These are phyloP conservation scores for Coremacera marginata DNA, from an alignment of 2,888 invertebrate species.

Conservation along the genomic window DNA sequence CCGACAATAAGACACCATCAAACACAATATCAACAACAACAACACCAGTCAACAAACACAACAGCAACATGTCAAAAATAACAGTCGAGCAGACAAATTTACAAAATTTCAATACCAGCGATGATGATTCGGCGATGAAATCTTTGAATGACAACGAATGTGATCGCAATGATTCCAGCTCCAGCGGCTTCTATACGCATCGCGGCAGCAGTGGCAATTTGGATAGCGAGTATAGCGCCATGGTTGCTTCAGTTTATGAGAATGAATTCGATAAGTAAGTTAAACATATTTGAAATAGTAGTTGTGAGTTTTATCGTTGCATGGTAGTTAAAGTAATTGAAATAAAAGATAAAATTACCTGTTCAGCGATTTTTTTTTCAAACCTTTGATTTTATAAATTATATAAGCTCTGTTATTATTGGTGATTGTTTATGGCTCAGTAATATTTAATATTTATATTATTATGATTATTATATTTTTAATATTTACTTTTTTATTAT, in stretches of 20 bases:
- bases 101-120: conserved; percentile 27
- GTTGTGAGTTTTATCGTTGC: too few species aligned
- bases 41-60: conserved; percentile 26
- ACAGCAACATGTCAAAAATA: conserved; percentile 37
- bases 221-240: conserved; percentile 64
- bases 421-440: too few species aligned
- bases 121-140: conserved; percentile 60
- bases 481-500: too few species aligned
- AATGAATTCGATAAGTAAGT: conserved; percentile 64
- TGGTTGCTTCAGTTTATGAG: conserved; percentile 63
- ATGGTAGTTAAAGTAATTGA: too few species aligned
- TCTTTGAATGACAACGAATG: conserved; percentile 57
- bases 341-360: neutral
- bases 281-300: neutral
- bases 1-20: neutral
- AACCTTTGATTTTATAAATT: too few species aligned
- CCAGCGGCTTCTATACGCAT: conserved; percentile 51
- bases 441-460: too few species aligned
- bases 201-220: conserved; percentile 56
- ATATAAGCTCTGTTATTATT: too few species aligned
- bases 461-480: too few species aligned
- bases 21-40: conserved; percentile 6
- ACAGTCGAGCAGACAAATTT: conserved; percentile 15
- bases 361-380: too few species aligned
- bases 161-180: conserved; percentile 55